Conservation (phyloP, 2,113 vertebrate species). For the Forbesichthys agassizii region DNA sequence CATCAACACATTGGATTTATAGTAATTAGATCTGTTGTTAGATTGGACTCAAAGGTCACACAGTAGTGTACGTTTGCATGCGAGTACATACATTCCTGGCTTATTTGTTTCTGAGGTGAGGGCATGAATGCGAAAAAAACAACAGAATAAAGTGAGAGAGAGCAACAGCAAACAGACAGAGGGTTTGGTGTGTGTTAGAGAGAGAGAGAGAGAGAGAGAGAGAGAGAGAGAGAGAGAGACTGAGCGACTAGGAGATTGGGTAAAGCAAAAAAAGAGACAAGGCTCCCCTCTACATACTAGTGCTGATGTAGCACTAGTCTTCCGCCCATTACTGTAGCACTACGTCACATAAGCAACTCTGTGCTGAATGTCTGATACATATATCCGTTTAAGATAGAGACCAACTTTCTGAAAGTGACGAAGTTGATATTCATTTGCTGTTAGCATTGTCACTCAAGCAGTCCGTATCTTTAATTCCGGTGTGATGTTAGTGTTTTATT, state of each 20-base stretch:
- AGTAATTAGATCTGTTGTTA: not conserved
- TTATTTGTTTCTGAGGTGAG: not conserved
- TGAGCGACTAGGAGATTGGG: not conserved
- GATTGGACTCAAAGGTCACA: slow-evolving; percentile 2
- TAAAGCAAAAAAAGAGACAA: not conserved
- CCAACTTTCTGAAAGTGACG: too few relatives aligned
- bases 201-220: not conserved
- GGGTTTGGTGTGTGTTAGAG: not conserved
- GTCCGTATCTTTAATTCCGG: too few relatives aligned
- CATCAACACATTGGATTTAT: slow-evolving; percentile 14
- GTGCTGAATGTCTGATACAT: too few relatives aligned
- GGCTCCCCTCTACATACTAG: too few relatives aligned
- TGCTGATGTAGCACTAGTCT: too few relatives aligned
- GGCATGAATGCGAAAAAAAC: not conserved
- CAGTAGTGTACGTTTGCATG: not conserved
- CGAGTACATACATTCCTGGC: not conserved
- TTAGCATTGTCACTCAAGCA: too few relatives aligned
- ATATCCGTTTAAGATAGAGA: too few relatives aligned
- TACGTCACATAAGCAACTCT: too few relatives aligned
- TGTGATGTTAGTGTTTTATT: too few relatives aligned
- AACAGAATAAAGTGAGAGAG: not conserved
- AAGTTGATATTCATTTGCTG: too few relatives aligned
- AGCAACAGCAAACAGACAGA: not conserved
- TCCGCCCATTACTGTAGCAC: too few relatives aligned
- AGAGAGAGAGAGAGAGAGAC: not conserved